phyloP scores from a whole-genome alignment of 2,888 invertebrate genomes.

The Yponomeuta plumbellus region DNA sequence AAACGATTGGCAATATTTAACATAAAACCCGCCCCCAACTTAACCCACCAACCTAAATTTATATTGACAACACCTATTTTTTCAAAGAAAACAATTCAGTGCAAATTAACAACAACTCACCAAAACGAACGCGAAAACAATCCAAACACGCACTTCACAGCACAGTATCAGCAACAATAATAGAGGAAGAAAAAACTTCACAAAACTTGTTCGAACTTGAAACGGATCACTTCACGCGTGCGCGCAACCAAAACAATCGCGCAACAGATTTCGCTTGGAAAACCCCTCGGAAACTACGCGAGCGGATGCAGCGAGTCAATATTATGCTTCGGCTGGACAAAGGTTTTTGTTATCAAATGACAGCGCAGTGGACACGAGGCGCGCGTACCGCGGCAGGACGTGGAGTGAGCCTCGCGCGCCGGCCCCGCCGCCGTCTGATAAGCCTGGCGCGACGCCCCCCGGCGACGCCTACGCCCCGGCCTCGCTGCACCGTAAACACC shows the following conservation, averaged over 20 bases:
- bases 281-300: conserved; percentile 68
- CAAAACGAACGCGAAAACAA: conserved; percentile 57
- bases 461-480: conserved; percentile 74
- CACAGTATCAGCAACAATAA: conserved; percentile 29
- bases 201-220: conserved; percentile 68
- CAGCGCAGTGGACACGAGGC: conserved; percentile 52
- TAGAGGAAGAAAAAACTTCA: conserved; percentile 29
- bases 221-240: conserved; percentile 52
- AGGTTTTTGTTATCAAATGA: conserved; percentile 71
- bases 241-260: conserved; percentile 65
- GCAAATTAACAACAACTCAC: conserved; percentile 38
- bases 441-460: conserved; percentile 76
- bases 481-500: conserved; percentile 60
- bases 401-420: conserved; percentile 70
- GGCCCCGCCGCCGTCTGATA: conserved; percentile 74
- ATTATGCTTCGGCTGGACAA: conserved; percentile 73
- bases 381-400: conserved; percentile 65
- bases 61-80: not conserved
- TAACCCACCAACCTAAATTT: too few species aligned
- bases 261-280: conserved; percentile 68
- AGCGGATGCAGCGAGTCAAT: conserved; percentile 64
- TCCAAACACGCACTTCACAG: conserved; percentile 60
- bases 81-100: not conserved
- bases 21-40: too few species aligned
- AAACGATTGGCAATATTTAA: too few species aligned